Base-by-base conservation (phyloP, 1,140 invertebrate genomes). In the Neodiprion lecontei region DNA sequence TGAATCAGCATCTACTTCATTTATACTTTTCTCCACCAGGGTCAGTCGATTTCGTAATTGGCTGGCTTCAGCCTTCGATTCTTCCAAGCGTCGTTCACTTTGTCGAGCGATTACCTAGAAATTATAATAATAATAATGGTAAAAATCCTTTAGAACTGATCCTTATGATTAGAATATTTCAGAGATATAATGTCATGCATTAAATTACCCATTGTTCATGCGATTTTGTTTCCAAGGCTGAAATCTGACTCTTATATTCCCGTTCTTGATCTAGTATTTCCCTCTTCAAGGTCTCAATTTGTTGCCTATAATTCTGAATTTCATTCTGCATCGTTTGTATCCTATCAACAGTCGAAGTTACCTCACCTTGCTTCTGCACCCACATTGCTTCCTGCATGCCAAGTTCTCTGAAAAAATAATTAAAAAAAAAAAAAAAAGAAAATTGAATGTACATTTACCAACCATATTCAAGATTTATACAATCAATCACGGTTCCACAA, bases 311-410 rank as follows among this genome's bases (percentile, higher is more conserved):
- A 88, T 92, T 92, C 83, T 94, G 92, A 79, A 95, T 91, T 91
- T 96, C 94, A 82, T 93, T 93, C 85, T 95, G 93, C 86, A 95
- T 90, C 10, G 91, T 88, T 80, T 93, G 92, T 82, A 95, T 91
- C 83, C 92, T 92, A 87, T 96, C 94, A 67, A 93, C 92, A 0
- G 94, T 95, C 48, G 93, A 94, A 65, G 91, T 90, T 76, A 94
- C 94, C 87, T 96, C 94, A 28, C 94, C 95, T 85, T 96, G 93
- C 82, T 96, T 95, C 81, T 95, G 93, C 66, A 95, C 87, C 92
- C 93, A 96, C 74, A 95, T 86, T 14, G 94, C 91, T 88, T 97
- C 95, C 84, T 97, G 95, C 77, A 94, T 89, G 80, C 90, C 93
- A 11, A 96, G 86, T 87, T 96, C 93, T 81, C 94, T 95, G 77